Conservation (phyloP, 2,797 vertebrate genomes). For the Acrossocheilus fasciatus region DNA sequence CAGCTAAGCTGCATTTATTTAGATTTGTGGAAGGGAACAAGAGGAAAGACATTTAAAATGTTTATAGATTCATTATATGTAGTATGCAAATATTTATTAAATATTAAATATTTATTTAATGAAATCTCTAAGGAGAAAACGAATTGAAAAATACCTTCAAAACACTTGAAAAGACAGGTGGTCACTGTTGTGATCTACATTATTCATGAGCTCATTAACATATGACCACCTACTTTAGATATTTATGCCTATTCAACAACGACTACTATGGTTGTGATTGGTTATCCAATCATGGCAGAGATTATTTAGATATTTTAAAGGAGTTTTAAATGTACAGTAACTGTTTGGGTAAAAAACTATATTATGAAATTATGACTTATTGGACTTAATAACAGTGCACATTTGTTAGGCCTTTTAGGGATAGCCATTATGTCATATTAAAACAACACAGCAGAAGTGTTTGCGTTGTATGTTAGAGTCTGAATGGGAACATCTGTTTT, state of each 20-base stretch:
- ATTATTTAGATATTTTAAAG: not conserved
- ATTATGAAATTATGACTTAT: not conserved
- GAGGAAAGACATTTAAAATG: not conserved
- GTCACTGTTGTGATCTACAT: not conserved
- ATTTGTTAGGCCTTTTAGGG: not conserved
- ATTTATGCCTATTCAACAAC: not conserved
- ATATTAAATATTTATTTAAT: not conserved
- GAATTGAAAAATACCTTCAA: not conserved
- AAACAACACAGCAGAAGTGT: constrained; percentile 6
- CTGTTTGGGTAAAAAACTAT: not conserved
- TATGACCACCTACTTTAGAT: not conserved
- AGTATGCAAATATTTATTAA: too few species aligned
- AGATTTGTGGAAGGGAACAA: not conserved
- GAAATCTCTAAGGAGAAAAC: not conserved
- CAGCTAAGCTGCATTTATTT: too few species aligned
- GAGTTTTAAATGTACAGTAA: not conserved
- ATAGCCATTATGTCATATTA: not conserved
- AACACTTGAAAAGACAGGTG: not conserved
- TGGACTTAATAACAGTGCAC: not conserved
- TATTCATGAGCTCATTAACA: not conserved
- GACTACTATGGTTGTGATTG: not conserved
- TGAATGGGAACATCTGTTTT: constrained; percentile 20
- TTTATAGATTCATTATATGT: not conserved
- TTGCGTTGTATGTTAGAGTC: not conserved
- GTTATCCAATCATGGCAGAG: not conserved